Conservation (phyloP, 2,888 invertebrate genomes). For the Rhabditoides inermis region DNA sequence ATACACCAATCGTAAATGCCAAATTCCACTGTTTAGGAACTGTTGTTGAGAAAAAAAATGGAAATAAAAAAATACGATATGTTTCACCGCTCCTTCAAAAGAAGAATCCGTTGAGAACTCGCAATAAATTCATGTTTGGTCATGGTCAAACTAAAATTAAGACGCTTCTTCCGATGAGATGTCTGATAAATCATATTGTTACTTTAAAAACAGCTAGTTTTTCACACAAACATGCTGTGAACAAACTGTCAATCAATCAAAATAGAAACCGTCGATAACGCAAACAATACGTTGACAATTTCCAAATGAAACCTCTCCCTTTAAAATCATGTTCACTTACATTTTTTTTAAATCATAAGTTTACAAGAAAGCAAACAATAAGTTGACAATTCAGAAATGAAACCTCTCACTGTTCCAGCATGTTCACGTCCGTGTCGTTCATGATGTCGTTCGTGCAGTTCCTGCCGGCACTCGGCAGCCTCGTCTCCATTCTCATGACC, state of each 20-base stretch:
- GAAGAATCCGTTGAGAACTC: too few relatives aligned
- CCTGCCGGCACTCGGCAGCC: slow-evolving; percentile 37
- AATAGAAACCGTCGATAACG: neutral
- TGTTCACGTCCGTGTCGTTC: slow-evolving; percentile 43
- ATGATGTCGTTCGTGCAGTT: slow-evolving; percentile 33
- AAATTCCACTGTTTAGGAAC: too few relatives aligned
- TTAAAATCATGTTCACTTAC: neutral
- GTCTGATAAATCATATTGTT: too few relatives aligned
- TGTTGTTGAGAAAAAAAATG: too few relatives aligned
- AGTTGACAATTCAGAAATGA: neutral
- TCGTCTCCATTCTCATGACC: slow-evolving; percentile 40
- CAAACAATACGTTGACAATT: neutral
- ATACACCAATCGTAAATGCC: too few relatives aligned
- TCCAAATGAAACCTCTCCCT: neutral
- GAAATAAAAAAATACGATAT: too few relatives aligned
- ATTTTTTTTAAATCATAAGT: neutral
- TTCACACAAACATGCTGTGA: too few relatives aligned
- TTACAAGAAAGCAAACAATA: neutral
- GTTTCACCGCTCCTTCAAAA: too few relatives aligned
- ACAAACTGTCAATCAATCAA: neutral
- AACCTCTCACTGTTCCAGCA: slow-evolving; percentile 35
- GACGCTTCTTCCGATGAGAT: too few relatives aligned
- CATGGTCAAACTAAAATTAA: too few relatives aligned
- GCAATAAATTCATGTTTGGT: too few relatives aligned
- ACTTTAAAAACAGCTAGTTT: too few relatives aligned